Evolutionary conservation across 1,140 invertebrate species (phyloP).

Genomic region (Drosophila nannoptera): DNA sequence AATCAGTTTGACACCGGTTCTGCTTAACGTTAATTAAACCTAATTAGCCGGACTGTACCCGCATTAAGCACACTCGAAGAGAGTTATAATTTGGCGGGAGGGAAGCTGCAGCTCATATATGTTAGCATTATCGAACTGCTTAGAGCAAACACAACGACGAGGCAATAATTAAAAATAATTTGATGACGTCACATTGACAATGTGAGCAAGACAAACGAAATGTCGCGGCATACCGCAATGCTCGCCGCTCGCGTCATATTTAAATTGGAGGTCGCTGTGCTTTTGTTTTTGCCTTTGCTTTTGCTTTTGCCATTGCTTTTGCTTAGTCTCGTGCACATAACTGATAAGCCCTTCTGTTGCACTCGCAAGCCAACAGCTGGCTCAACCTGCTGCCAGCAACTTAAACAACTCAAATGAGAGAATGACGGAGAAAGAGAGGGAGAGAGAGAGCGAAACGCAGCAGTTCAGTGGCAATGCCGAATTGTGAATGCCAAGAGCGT

Average conservation of each 20-base stretch:
- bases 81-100: constrained; percentile 48
- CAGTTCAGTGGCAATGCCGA: constrained; percentile 16
- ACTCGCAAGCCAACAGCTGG: constrained; percentile 33
- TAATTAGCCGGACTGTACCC: constrained; percentile 56
- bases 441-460: constrained; percentile 14
- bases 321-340: constrained; percentile 24
- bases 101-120: constrained; percentile 1
- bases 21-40: constrained; percentile 61
- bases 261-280: constrained; percentile 31
- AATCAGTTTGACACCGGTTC: constrained; percentile 63
- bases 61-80: constrained; percentile 40
- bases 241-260: constrained; percentile 16
- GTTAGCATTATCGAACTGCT: constrained; percentile 22
- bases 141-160: constrained; percentile 13
- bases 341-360: constrained; percentile 41
- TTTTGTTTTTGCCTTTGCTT: neutral
- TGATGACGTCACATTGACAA: constrained; percentile 57
- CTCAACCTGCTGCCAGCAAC: constrained; percentile 17
- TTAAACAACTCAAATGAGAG: constrained; percentile 2
- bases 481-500: constrained; percentile 31
- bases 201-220: constrained; percentile 11
- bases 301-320: constrained; percentile 11
- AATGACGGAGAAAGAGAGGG: neutral
- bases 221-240: neutral
- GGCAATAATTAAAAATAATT: constrained; percentile 67